Conservation (phyloP, 2,797 vertebrate genomes). For the Salmo trutta region DNA sequence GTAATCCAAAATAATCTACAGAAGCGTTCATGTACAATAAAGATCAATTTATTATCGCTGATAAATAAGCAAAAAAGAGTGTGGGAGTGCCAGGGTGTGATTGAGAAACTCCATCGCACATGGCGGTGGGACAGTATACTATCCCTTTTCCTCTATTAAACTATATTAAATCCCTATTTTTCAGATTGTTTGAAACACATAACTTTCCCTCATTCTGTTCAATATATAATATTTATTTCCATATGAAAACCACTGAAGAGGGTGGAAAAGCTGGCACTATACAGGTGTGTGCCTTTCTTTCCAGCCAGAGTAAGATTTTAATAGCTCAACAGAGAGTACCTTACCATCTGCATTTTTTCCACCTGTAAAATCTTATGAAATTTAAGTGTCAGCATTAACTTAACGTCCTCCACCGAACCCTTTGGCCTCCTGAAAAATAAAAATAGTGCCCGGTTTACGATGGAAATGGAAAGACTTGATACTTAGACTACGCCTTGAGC, state of each 20-base stretch:
- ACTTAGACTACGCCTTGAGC: not conserved
- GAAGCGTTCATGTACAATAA: not conserved
- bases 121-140: not conserved
- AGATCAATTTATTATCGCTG: not conserved
- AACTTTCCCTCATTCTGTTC: not conserved
- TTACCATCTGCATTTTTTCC: constrained; percentile 34
- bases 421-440: constrained; percentile 46
- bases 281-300: constrained; percentile 13
- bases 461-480: constrained; percentile 34
- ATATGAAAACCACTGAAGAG: constrained; percentile 10
- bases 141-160: not conserved
- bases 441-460: constrained; percentile 48
- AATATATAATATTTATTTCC: not conserved
- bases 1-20: not conserved
- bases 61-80: not conserved
- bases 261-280: constrained; percentile 2
- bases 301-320: not conserved
- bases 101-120: not conserved
- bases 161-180: not conserved
- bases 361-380: constrained; percentile 17
- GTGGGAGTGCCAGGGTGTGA: not conserved
- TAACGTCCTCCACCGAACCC: constrained; percentile 17
- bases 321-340: not conserved
- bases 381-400: constrained; percentile 16
- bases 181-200: not conserved